These are phyloP conservation scores for Eulithis prunata DNA, from an alignment of 2,888 invertebrate genomes.

Conservation along the genomic window DNA sequence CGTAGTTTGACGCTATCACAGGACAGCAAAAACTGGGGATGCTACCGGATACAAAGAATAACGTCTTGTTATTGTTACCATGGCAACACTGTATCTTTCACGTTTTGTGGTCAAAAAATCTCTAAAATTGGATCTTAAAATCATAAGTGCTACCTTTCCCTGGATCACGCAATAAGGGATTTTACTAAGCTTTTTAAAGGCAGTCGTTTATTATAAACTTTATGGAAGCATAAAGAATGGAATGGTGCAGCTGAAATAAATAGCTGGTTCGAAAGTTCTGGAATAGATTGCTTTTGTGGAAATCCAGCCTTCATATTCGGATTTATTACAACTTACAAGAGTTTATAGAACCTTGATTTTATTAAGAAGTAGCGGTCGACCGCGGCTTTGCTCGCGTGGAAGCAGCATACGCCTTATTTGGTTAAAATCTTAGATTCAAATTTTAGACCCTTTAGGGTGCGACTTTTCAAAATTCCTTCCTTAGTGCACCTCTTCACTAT, in stretches of 20 bases:
- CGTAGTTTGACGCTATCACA: too few species aligned
- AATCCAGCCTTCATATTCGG: background rate
- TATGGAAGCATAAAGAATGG: slow-evolving; percentile 77
- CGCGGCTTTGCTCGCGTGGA: too few species aligned
- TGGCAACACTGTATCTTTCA: slow-evolving; percentile 11
- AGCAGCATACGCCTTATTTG: too few species aligned
- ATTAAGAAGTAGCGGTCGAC: background rate
- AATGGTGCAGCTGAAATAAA: slow-evolving; percentile 58
- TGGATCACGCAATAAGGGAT: slow-evolving; percentile 62
- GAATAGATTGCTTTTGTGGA: background rate
- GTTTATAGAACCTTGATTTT: background rate
- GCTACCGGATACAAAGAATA: too few species aligned
- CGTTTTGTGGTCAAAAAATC: slow-evolving; percentile 38
- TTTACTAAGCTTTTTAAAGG: slow-evolving; percentile 70
- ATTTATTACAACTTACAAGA: background rate
- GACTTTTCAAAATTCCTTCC: too few species aligned
- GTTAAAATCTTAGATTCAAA: too few species aligned
- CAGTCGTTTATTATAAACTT: slow-evolving; percentile 80
- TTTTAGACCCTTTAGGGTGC: too few species aligned
- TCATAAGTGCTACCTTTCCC: slow-evolving; percentile 52
- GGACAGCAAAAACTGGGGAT: too few species aligned
- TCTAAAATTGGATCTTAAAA: slow-evolving; percentile 46
- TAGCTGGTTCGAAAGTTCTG: slow-evolving; percentile 16
- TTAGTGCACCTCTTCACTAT: too few species aligned
- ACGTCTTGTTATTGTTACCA: slow-evolving; percentile 16